Conservation (phyloP, 2,797 vertebrate species). For the Acestrorhynchus altus region DNA sequence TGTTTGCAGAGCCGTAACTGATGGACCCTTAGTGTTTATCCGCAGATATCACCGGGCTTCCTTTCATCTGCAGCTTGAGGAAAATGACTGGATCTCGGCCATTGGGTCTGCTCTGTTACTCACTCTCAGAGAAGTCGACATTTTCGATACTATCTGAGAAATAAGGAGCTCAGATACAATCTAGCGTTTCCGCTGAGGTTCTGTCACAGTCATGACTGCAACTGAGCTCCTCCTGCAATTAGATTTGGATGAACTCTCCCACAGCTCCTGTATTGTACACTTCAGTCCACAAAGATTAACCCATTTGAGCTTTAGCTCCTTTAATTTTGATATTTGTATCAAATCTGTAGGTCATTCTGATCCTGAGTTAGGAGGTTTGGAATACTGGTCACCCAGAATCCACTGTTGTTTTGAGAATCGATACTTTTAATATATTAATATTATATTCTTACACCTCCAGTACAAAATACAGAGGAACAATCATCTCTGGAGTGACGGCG, state of each 20-base stretch:
- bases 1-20: constrained; percentile 19
- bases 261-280: background rate
- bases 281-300: background rate
- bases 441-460: no score
- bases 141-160: constrained; percentile 42
- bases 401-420: no score
- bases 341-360: no score
- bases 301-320: no score
- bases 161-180: constrained; percentile 35
- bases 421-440: no score
- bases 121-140: constrained; percentile 15
- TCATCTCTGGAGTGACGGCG: no score
- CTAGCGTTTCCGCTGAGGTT: constrained; percentile 39
- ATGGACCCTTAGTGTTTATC: constrained; percentile 37
- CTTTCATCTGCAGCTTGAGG: constrained; percentile 4
- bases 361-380: no score
- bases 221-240: constrained; percentile 41
- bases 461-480: no score
- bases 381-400: no score
- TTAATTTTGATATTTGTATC: no score
- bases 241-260: constrained; percentile 3
- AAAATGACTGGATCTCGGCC: constrained; percentile 9
- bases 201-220: constrained; percentile 32
- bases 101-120: constrained; percentile 1
- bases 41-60: constrained; percentile 19